phyloP scores from a whole-genome alignment of 2,113 vertebrate genomes.

The Meles meles region DNA sequence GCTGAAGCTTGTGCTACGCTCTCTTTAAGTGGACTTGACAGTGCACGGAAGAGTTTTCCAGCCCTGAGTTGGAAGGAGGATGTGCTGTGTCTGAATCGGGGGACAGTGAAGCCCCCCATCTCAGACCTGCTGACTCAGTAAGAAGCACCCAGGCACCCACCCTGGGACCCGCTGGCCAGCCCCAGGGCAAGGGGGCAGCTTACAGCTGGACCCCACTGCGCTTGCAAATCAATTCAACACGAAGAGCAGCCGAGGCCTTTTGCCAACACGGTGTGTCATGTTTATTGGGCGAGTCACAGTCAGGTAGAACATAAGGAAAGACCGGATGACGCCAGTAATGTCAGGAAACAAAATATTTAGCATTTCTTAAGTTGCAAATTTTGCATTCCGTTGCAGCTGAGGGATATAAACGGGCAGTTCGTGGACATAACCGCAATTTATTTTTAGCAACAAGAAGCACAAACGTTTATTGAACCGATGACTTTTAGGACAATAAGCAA shows the following conservation, averaged over 20 bases:
- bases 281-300: conserved; percentile 78
- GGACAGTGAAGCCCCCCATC: background rate
- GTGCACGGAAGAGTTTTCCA: background rate
- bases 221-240: conserved; percentile 62
- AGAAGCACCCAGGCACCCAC: fast-evolving
- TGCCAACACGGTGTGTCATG: conserved; percentile 69
- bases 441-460: conserved; percentile 74
- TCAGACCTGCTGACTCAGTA: background rate
- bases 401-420: background rate
- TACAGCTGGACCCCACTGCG: conserved; percentile 41
- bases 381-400: conserved; percentile 61
- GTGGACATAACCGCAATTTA: conserved; percentile 58
- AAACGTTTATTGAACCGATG: conserved; percentile 69
- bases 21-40: background rate
- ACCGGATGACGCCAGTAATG: conserved; percentile 49
- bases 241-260: conserved; percentile 72
- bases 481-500: conserved; percentile 80
- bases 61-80: background rate
- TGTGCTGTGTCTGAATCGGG: background rate
- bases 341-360: conserved; percentile 68
- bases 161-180: conserved; percentile 19
- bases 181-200: conserved; percentile 43
- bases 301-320: conserved; percentile 64
- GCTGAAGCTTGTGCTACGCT: background rate
- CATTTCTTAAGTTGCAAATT: conserved; percentile 63